phyloP scores from a whole-genome alignment of 2,797 vertebrate genomes.

The Leptatherina wallacei region DNA sequence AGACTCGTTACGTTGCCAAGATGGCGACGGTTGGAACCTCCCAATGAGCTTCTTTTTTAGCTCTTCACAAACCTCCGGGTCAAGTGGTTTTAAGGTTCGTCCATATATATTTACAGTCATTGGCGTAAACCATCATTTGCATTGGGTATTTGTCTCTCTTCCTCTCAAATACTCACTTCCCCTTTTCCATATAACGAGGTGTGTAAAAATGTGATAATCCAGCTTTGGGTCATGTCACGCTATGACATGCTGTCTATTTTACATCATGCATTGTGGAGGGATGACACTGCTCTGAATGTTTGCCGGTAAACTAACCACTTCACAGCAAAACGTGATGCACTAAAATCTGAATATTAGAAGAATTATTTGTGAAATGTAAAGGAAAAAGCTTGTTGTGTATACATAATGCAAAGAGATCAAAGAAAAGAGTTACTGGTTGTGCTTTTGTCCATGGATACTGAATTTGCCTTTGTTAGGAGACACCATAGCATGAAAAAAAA shows the following conservation, averaged over 20 bases:
- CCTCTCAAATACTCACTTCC: not conserved
- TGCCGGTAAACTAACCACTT: not conserved
- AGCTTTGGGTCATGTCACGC: not conserved
- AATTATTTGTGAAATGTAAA: not conserved
- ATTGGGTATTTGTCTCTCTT: slow-evolving; percentile 19
- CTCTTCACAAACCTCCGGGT: no score
- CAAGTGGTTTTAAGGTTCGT: no score
- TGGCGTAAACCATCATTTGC: slow-evolving; percentile 7
- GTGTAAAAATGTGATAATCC: not conserved
- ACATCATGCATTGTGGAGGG: not conserved
- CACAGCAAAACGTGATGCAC: not conserved
- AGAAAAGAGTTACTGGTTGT: not conserved
- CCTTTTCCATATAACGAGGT: not conserved
- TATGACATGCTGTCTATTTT: not conserved
- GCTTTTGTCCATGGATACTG: no score
- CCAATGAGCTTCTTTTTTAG: no score
- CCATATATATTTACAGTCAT: no score
- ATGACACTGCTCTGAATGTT: not conserved
- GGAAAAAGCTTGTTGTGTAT: not conserved
- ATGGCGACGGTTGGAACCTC: no score
- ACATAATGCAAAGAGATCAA: not conserved
- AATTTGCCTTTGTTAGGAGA: no score
- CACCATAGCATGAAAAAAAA: no score
- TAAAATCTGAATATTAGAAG: not conserved
- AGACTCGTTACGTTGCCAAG: no score